A percentile compares a stretch with the other conserved stretches of the same genome.
Conservation (phyloP, 2,113 vertebrate species). For the Calidris pugnax region DNA sequence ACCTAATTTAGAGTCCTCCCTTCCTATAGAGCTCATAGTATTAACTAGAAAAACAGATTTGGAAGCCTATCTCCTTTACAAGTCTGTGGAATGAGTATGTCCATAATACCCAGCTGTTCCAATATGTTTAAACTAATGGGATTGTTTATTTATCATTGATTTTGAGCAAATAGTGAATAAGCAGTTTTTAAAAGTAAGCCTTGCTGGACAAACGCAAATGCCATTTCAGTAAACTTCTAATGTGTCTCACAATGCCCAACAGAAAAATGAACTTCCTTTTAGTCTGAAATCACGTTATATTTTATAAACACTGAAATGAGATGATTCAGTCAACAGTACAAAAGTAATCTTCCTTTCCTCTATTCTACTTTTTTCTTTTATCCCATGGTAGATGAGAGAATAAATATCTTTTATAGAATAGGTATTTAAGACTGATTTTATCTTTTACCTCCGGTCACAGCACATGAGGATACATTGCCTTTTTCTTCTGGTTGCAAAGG, state of each 20-base stretch:
- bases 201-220: neutral
- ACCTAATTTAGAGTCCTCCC: neutral
- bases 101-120: neutral
- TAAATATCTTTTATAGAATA: neutral
- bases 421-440: neutral
- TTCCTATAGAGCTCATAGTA: neutral
- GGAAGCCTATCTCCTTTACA: neutral
- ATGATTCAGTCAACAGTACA: neutral
- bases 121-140: neutral
- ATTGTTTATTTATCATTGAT: neutral
- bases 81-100: neutral
- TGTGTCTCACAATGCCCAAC: neutral
- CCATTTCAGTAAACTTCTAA: neutral
- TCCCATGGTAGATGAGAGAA: neutral
- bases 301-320: neutral
- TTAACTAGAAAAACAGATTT: neutral
- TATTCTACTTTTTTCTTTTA: neutral
- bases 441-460: neutral
- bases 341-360: neutral
- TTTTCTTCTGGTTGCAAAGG: neutral
- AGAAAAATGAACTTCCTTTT: neutral
- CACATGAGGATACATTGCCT: neutral
- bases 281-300: neutral
- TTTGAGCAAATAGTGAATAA: neutral
- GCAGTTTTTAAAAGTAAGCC: neutral